Evolutionary conservation across 2,888 invertebrate genomes (phyloP).

Genomic region (Ochropleura plecta): DNA sequence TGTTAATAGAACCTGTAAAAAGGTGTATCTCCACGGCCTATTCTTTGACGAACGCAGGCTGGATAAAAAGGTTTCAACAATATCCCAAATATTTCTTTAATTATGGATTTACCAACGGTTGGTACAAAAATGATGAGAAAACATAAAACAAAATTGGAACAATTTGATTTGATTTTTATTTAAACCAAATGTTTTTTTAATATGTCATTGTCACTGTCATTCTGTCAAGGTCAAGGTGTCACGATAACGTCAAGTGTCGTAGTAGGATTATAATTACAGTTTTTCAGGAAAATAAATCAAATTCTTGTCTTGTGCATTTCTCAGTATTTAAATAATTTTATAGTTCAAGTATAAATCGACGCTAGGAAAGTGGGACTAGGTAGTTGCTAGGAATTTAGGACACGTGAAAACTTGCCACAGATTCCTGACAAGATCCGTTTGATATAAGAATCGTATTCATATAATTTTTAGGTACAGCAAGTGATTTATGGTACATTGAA

Average conservation of each 20-base stretch:
- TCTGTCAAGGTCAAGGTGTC: constrained; percentile 13
- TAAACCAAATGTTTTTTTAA: background rate
- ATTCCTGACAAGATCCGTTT: constrained; percentile 7
- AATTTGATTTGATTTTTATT: background rate
- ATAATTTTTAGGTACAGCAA: background rate
- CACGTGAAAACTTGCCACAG: background rate
- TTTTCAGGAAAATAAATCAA: background rate
- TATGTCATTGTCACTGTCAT: constrained; percentile 31
- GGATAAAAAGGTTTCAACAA: background rate
- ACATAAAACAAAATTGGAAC: background rate
- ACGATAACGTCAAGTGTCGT: background rate
- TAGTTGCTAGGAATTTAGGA: background rate
- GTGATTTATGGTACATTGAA: background rate
- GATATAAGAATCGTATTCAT: constrained; percentile 17
- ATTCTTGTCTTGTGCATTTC: background rate
- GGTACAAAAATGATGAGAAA: background rate
- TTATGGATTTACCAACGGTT: background rate
- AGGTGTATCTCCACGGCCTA: background rate
- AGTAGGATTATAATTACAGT: background rate
- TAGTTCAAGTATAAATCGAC: background rate
- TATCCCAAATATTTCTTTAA: background rate
- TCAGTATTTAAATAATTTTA: background rate
- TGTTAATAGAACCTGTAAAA: background rate
- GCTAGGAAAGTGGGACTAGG: background rate
- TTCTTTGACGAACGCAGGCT: background rate